Percentiles rank a stretch among this genome's conserved stretches.
phyloP scores from a whole-genome alignment of 2,113 vertebrate genomes.

The Phaethornis superciliosus region DNA sequence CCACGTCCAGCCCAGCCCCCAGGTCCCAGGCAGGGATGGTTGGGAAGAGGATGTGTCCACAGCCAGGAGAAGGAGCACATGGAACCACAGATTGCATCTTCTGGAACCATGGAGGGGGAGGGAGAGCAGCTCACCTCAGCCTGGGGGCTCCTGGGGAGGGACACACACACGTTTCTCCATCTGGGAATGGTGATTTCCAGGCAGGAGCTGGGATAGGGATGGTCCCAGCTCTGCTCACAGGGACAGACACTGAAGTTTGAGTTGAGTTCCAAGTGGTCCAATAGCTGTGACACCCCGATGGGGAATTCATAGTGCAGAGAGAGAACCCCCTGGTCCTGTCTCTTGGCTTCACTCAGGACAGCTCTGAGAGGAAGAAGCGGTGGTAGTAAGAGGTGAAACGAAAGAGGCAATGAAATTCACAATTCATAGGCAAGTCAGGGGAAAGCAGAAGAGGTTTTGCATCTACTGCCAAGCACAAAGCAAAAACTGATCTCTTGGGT shows the following conservation, averaged over 20 bases:
- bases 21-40: fast-evolving
- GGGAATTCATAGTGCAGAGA: neutral
- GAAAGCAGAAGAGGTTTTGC: neutral
- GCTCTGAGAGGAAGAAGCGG: neutral
- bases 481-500: neutral
- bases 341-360: neutral
- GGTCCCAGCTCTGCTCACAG: neutral
- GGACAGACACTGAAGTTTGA: neutral
- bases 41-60: fast-evolving
- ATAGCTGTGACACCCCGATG: neutral
- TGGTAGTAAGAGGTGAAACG: neutral
- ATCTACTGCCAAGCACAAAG: neutral
- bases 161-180: fast-evolving
- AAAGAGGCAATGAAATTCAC: neutral
- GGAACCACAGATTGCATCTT: neutral
- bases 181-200: neutral
- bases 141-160: neutral
- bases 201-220: neutral
- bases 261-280: neutral
- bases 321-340: neutral
- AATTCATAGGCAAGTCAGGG: neutral
- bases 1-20: neutral
- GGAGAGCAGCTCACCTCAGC: neutral
- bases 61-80: neutral
- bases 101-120: neutral